Evolutionary conservation across 2,113 vertebrate species (phyloP).

Genomic region (Ciconia maguari): DNA sequence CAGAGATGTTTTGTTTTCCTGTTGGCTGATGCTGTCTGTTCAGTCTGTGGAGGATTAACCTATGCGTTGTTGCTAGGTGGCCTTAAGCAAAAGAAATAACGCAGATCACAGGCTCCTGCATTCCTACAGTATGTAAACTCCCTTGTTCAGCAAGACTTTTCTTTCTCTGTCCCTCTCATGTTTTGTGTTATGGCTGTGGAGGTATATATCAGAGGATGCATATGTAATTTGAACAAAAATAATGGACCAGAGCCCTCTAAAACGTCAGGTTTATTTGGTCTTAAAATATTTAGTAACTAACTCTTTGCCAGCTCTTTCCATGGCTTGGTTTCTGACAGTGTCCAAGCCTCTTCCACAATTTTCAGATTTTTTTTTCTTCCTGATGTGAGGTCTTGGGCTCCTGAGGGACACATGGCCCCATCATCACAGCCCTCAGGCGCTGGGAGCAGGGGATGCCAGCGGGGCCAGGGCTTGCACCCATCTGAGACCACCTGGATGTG

Average conservation of each 20-base stretch:
- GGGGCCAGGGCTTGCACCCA: rapidly evolving
- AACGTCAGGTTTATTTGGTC: neutral
- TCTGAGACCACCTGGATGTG: neutral
- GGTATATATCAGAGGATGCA: neutral
- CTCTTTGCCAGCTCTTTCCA: neutral
- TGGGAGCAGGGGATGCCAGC: neutral
- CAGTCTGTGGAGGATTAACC: constrained; percentile 67
- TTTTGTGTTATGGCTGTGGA: neutral
- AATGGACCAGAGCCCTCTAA: neutral
- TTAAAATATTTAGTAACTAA: constrained; percentile 15
- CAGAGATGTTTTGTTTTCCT: constrained; percentile 58
- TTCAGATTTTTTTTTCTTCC: neutral
- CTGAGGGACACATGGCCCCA: neutral
- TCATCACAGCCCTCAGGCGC: neutral
- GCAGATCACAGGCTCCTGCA: constrained; percentile 54
- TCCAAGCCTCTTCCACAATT: neutral
- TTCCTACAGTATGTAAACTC: constrained; percentile 42
- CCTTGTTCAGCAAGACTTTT: constrained; percentile 53
- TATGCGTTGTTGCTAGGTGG: constrained; percentile 67
- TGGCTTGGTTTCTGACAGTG: neutral
- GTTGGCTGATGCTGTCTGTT: constrained; percentile 61
- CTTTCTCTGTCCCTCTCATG: neutral
- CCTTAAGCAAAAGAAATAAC: constrained; percentile 68
- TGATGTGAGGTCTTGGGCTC: neutral
- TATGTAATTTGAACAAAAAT: neutral